Base-by-base conservation (phyloP, 2,797 vertebrate genomes). In the Ispidina picta region DNA sequence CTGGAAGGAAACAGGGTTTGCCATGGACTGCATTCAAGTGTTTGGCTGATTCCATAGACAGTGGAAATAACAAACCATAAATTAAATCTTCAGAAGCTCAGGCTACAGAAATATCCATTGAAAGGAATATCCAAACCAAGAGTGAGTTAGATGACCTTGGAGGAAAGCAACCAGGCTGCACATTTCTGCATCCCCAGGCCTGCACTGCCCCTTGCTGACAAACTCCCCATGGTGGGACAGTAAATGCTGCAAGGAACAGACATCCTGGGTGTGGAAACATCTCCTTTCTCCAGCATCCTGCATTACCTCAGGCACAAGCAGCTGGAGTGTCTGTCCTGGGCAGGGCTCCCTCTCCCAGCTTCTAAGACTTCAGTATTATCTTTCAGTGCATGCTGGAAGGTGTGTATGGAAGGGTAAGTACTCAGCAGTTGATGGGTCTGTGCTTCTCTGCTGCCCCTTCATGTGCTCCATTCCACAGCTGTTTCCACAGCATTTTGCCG, bases 201-300 rank as follows among this genome's bases (percentile, higher is more conserved):
- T 92, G 89, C 54, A 60, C 77, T 92, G 93, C 82, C 92, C 87
- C 85, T 95, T 81, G 92, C 85, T 76, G 89, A 91, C 95, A 79
- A 89, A 55, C n/a, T 64, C 12, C 31, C 63, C 4, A 2, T 23
- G 0, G 2, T 51, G 77, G 85, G 90, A 91, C 80, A 89, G 80
- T 68, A 64, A 83, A 77, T 26, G 31, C 68, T 76, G 66, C 66
- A 76, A 52, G 65, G 56, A 83, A 35, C 26, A 51, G 71, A 73
- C 1, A 4, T 71, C 44, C 52, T 20, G 49, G 49, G 41, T 46
- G 31, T 58, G 64, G 66, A 60, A 87, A 64, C 1, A 49, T 83
- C 44, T 80, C 8, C 48, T 77, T 46, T 60, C 8, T 37, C 4
- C 41, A 71, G 58, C 20, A 18, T 73, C 31, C 37, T 31, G 22